These are phyloP conservation scores for Rhabdomys dilectus DNA, from an alignment of 2,113 vertebrate genomes.

Conservation along the genomic window DNA sequence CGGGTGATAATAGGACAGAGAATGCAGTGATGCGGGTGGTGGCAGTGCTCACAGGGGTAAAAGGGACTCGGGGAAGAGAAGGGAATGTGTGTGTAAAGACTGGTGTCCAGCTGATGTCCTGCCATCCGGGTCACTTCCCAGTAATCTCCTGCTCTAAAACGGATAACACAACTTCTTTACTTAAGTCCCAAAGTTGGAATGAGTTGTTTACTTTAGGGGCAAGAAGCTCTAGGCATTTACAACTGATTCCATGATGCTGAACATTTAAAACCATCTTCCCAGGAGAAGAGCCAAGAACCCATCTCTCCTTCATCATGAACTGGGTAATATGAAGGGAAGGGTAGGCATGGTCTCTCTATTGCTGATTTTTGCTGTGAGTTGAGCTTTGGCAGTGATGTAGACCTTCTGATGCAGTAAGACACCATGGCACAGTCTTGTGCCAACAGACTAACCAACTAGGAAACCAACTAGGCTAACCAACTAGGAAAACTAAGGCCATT, in stretches of 20 bases:
- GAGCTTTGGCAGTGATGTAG: neutral
- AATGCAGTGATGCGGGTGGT: neutral
- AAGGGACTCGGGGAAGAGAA: neutral
- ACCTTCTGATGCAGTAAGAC: neutral
- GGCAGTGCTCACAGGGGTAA: neutral
- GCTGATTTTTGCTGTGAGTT: neutral
- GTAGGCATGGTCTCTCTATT: neutral
- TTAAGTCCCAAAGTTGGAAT: neutral
- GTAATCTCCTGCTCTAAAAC: neutral
- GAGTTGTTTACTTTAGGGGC: neutral
- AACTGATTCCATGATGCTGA: neutral
- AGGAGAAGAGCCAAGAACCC: neutral
- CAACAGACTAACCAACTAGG: too few species aligned
- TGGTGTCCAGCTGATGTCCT: rapidly evolving
- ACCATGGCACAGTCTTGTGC: too few species aligned
- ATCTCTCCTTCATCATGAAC: neutral
- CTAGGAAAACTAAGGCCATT: neutral
- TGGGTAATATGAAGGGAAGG: rapidly evolving
- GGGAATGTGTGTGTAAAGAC: neutral
- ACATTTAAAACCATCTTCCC: rapidly evolving
- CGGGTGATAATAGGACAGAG: neutral
- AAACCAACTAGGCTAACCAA: too few species aligned
- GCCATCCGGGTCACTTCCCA: neutral
- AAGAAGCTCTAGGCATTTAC: neutral
- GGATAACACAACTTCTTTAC: neutral